A percentile compares a stretch with the other conserved stretches of the same genome.
phyloP scores from a whole-genome alignment of 1,140 invertebrate species.

The Drosophila pallidifrons region DNA sequence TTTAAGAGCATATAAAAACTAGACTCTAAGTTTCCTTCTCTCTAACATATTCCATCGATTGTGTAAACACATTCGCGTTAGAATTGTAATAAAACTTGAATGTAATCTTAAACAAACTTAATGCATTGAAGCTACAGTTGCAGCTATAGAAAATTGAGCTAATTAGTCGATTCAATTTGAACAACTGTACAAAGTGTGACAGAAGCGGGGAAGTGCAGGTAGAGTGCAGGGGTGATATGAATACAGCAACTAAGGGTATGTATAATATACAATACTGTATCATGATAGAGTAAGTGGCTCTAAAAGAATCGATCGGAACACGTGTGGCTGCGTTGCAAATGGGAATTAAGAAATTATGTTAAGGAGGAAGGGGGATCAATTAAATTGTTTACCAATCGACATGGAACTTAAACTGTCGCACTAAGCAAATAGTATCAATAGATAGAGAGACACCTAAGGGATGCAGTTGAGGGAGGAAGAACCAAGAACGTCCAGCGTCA shows the following conservation, averaged over 20 bases:
- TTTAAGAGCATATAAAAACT: too few species aligned
- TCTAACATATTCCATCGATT: background rate
- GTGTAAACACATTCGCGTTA: background rate
- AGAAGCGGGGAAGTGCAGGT: background rate
- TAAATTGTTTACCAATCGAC: constrained; percentile 50
- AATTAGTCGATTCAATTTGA: constrained; percentile 30
- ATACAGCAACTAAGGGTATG: background rate
- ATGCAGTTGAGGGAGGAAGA: constrained; percentile 20
- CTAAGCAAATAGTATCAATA: constrained; percentile 59
- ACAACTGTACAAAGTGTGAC: constrained; percentile 4
- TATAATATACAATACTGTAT: background rate
- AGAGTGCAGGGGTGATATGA: constrained; percentile 9
- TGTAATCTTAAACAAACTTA: background rate
- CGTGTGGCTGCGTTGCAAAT: constrained; percentile 16
- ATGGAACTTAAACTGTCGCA: constrained; percentile 61
- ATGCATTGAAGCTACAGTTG: background rate
- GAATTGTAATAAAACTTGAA: too few species aligned
- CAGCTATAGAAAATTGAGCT: constrained; percentile 8
- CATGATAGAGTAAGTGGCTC: background rate
- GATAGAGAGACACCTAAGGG: constrained; percentile 16
- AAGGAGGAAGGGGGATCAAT: constrained; percentile 19
- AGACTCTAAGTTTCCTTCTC: too few species aligned
- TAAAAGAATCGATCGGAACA: constrained; percentile 21
- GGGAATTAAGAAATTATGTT: constrained; percentile 42
- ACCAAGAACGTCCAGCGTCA: constrained; percentile 48